Evolutionary conservation across 2,888 invertebrate genomes (phyloP).

Genomic region (Drosophila quinaria): DNA sequence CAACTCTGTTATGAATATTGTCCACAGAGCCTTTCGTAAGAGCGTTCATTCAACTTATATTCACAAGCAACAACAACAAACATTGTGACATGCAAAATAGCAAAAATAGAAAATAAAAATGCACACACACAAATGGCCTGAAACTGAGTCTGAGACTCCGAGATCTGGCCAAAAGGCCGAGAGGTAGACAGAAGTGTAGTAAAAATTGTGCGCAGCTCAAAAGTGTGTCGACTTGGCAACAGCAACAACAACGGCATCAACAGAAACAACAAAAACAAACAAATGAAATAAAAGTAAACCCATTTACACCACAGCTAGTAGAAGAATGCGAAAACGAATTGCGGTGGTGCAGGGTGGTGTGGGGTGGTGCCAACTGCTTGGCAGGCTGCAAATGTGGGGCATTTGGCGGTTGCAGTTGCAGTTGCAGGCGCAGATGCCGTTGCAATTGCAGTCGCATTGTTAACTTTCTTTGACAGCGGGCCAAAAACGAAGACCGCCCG

Average conservation of each 20-base stretch:
- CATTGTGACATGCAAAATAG: constrained; percentile 53
- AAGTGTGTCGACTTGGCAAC: constrained; percentile 79
- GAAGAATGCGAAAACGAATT: constrained; percentile 40
- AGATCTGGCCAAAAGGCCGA: constrained; percentile 32
- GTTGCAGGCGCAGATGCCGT: constrained; percentile 36
- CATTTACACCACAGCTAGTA: constrained; percentile 73
- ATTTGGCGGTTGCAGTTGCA: constrained; percentile 67
- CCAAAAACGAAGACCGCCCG: constrained; percentile 60
- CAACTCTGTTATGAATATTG: constrained; percentile 54
- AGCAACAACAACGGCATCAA: constrained; percentile 30
- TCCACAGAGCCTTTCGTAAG: constrained; percentile 53
- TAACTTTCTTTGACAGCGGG: constrained; percentile 78
- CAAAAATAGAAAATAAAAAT: constrained; percentile 6
- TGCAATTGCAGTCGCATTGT: constrained; percentile 68
- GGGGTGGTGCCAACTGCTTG: constrained; percentile 63
- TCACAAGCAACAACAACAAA: constrained; percentile 28
- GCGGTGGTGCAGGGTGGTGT: constrained; percentile 1
- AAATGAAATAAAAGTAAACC: constrained; percentile 82
- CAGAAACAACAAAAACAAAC: constrained; percentile 37
- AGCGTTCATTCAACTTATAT: constrained; percentile 67
- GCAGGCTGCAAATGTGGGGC: constrained; percentile 74
- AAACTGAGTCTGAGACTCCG: constrained; percentile 33
- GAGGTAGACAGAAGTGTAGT: constrained; percentile 66
- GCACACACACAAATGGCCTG: constrained; percentile 41
- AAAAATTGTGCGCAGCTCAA: constrained; percentile 68